Base-by-base conservation (phyloP, 2,888 invertebrate genomes). In the Bellardia pandia region DNA sequence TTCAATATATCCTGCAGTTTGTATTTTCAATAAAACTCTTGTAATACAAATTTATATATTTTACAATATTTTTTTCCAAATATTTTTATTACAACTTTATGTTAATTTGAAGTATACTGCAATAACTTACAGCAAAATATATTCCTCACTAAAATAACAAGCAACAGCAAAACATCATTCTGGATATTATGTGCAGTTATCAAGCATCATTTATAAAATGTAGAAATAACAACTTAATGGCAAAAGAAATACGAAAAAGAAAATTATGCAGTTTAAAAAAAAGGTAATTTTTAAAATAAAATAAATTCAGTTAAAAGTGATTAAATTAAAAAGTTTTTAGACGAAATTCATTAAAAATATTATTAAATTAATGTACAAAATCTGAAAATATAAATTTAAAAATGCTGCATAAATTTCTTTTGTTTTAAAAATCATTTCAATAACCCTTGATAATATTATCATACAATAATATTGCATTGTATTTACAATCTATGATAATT, bases 71-170 rank as follows among this genome's bases (percentile, higher is more conserved):
- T 72, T 14, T 45, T 8, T 40, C 45, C 4, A 2, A 33, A 0
- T 13, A 51, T 2, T 37, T 37, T 64, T 51, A 60, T 9, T 9
- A 14, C 40, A 74, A 79, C 33, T 66, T 60, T 53, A 85, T 85
- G 84, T 62, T 78, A 79, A 85, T 85, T 85, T 79, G 30, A 85
- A 84, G 72, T 74, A 79, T 78, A 74, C 84, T 33, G 78, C 84
- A 85, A 23, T 60, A 68, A 40, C 16, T 66, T 66, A 33, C 42
- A n/a, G 16, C 8, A 64, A 72, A 64, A 64, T 77, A 53, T 8
- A 58, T 69, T 71, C 42, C 13, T 16, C 40, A 74, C 30, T 66
- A 58, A 13, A 56, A 9, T 42, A 64, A 62, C 51, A n/a, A 77
- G 23, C 16, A 56, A 69, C 69, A 64, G 23, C 8, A 58, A 58